These are phyloP conservation scores for Tachina grossa DNA, from an alignment of 2,888 invertebrate genomes.

Conservation along the genomic window DNA sequence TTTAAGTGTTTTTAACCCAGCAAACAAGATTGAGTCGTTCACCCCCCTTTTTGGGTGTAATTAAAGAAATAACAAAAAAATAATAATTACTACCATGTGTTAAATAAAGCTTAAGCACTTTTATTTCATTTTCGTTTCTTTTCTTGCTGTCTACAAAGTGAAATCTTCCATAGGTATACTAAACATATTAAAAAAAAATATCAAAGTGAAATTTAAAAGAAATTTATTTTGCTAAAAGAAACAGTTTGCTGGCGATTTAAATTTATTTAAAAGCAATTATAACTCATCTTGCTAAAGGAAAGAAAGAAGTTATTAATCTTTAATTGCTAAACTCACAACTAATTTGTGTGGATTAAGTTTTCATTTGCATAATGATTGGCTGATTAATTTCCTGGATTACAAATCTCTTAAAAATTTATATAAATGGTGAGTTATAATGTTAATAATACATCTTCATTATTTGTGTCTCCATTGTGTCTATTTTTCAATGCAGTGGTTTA, in stretches of 20 bases:
- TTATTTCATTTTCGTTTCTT: neutral
- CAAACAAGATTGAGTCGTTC: slow-evolving; percentile 49
- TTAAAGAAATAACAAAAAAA: slow-evolving; percentile 38
- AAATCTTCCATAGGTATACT: slow-evolving; percentile 45
- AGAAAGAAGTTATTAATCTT: slow-evolving; percentile 19
- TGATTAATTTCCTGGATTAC: slow-evolving; percentile 41
- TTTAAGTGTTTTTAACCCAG: slow-evolving; percentile 27
- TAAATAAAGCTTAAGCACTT: slow-evolving; percentile 44
- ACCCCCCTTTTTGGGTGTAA: slow-evolving; percentile 38
- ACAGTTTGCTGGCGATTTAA: slow-evolving; percentile 17
- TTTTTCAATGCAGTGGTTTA: neutral
- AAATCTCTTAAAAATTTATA: slow-evolving; percentile 27
- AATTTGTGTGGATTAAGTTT: slow-evolving; percentile 46
- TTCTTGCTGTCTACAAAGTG: slow-evolving; percentile 20
- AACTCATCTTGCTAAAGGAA: neutral
- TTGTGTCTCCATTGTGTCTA: neutral
- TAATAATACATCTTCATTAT: neutral
- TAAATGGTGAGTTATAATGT: slow-evolving; percentile 52
- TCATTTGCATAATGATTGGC: slow-evolving; percentile 12
- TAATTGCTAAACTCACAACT: neutral
- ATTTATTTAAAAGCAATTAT: slow-evolving; percentile 14
- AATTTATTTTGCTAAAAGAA: slow-evolving; percentile 40
- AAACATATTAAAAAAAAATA: slow-evolving; percentile 24
- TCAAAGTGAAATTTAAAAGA: slow-evolving; percentile 53
- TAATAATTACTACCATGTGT: neutral